Evolutionary conservation across 2,113 vertebrate species (phyloP).

Genomic region (Gorsachius goisagi): DNA sequence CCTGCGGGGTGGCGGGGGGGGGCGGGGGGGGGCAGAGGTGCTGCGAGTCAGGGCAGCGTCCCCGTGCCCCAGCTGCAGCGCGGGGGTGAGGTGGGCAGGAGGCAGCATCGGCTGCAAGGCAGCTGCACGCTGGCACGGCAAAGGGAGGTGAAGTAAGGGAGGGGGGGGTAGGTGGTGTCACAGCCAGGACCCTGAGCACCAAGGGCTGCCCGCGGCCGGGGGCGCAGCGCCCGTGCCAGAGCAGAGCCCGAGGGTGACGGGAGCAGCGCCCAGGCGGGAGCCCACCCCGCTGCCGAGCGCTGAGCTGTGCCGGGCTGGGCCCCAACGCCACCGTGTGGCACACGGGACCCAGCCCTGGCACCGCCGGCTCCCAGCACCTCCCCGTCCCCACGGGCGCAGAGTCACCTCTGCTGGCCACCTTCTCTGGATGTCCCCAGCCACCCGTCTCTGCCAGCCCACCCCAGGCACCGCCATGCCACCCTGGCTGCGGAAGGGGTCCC

Average conservation of each 20-base stretch:
- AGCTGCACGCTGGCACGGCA: fast-evolving
- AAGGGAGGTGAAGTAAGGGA: background rate
- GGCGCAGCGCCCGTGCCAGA: background rate
- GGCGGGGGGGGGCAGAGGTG: background rate
- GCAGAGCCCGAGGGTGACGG: background rate
- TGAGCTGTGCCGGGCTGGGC: background rate
- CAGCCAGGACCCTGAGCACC: fast-evolving
- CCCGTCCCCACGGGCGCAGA: background rate
- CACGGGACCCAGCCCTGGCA: background rate
- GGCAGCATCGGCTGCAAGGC: background rate
- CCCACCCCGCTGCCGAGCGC: background rate
- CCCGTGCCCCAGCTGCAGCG: background rate
- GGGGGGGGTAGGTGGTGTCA: background rate
- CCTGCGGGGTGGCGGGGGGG: background rate
- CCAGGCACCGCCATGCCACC: background rate
- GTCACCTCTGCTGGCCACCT: fast-evolving
- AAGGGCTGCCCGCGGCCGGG: fast-evolving
- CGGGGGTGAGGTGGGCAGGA: background rate
- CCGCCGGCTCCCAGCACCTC: background rate
- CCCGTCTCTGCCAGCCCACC: background rate
- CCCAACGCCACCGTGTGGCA: constrained; percentile 42
- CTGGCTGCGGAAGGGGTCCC: background rate
- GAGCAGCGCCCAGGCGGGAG: background rate
- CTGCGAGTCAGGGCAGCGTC: background rate
- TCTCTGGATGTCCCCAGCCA: background rate